A percentile compares a stretch with the other conserved stretches of the same genome.
These are phyloP conservation scores for Agapornis roseicollis DNA, from an alignment of 2,113 vertebrate genomes.

Conservation along the genomic window DNA sequence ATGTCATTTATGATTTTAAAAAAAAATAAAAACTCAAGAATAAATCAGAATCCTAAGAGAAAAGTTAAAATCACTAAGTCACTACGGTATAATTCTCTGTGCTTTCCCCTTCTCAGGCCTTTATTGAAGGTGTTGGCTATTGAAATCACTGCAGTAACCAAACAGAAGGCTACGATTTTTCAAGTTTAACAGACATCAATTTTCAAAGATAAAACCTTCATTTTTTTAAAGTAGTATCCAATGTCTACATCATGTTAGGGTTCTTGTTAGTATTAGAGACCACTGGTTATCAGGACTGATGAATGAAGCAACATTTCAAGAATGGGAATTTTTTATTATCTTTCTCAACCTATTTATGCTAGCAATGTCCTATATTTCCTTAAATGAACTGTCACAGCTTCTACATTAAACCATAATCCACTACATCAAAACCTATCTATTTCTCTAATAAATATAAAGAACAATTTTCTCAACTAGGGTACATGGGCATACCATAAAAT, in stretches of 20 bases:
- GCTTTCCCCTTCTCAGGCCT: neutral
- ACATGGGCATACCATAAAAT: neutral
- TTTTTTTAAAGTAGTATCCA: neutral
- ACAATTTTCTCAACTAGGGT: neutral
- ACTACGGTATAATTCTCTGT: neutral
- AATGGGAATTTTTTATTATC: conserved; percentile 21
- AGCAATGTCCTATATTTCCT: neutral
- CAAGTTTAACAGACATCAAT: neutral
- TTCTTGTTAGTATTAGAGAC: neutral
- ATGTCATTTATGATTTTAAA: neutral
- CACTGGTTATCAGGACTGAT: neutral
- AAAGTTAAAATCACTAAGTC: neutral
- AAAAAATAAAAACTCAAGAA: neutral
- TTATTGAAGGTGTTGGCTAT: neutral
- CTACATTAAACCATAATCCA: conserved; percentile 32
- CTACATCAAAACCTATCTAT: neutral
- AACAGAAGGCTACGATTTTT: neutral
- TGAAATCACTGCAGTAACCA: neutral
- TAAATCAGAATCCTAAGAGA: neutral
- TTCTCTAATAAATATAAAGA: conserved; percentile 8
- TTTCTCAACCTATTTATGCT: neutral
- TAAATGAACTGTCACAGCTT: conserved; percentile 17
- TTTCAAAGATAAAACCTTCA: neutral
- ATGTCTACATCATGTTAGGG: neutral
- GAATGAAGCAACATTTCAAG: conserved; percentile 7